phyloP scores from a whole-genome alignment of 2,797 vertebrate species.

The Luscinia megarhynchos region DNA sequence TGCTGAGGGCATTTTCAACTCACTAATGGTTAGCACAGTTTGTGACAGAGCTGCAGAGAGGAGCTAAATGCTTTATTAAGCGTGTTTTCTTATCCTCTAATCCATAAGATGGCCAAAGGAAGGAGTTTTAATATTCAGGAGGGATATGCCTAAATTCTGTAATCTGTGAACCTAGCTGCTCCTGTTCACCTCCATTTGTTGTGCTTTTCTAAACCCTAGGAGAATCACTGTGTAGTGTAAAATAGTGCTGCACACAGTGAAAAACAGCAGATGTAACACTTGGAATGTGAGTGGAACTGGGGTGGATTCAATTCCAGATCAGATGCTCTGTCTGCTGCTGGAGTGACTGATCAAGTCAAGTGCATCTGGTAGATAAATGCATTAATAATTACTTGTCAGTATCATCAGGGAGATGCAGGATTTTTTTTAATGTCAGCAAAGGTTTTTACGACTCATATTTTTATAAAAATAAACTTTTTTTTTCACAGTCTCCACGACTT shows the following conservation, averaged over 20 bases:
- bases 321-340: slow-evolving; percentile 57
- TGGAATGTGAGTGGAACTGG: slow-evolving; percentile 17
- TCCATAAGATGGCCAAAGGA: not conserved
- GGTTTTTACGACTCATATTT: slow-evolving; percentile 34
- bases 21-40: not conserved
- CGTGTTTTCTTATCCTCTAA: slow-evolving; percentile 20
- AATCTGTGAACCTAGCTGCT: slow-evolving; percentile 25
- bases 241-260: slow-evolving; percentile 14
- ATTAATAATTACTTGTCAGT: slow-evolving; percentile 21
- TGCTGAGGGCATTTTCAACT: slow-evolving; percentile 17
- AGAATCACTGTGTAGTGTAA: slow-evolving; percentile 34
- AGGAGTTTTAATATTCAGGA: slow-evolving; percentile 51
- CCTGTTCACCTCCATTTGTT: slow-evolving; percentile 53
- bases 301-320: slow-evolving; percentile 59
- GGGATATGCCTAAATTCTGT: slow-evolving; percentile 2
- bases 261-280: slow-evolving; percentile 52
- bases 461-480: slow-evolving; percentile 36
- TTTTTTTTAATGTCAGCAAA: slow-evolving; percentile 12
- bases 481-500: not conserved
- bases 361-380: slow-evolving; percentile 44
- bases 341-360: slow-evolving; percentile 53
- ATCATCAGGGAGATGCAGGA: not conserved
- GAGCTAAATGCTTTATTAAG: slow-evolving; percentile 36
- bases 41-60: slow-evolving; percentile 42
- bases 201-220: slow-evolving; percentile 35